Percentiles rank a stretch among this genome's conserved stretches.
phyloP scores from a whole-genome alignment of 2,888 invertebrate species.

The Panorpa germanica region DNA sequence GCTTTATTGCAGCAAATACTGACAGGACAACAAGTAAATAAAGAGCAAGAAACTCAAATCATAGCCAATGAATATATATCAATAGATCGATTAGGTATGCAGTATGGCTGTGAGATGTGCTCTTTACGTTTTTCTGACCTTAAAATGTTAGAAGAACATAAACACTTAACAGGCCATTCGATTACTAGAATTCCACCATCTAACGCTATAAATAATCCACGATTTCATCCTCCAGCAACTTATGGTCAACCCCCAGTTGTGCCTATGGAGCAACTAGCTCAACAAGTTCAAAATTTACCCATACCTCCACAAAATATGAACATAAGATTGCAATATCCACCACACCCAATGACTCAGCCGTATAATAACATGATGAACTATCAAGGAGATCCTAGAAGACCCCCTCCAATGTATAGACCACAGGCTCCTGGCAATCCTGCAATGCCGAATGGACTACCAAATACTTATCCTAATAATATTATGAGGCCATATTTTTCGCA shows the following conservation, averaged over 20 bases:
- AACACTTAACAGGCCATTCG: conserved; percentile 15
- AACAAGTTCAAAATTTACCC: conserved; percentile 19
- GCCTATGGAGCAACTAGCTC: conserved; percentile 27
- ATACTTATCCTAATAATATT: not conserved
- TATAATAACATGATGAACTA: no score
- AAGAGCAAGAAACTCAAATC: no score
- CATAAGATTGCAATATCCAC: no score
- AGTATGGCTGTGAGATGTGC: conserved; percentile 22
- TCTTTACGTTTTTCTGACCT: conserved; percentile 20
- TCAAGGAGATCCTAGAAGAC: no score
- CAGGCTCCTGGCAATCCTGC: conserved; percentile 9
- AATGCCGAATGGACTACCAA: conserved; percentile 12
- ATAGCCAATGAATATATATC: conserved; percentile 45
- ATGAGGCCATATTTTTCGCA: no score
- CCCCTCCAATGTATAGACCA: not conserved
- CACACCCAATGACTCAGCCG: no score
- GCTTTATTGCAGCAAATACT: no score
- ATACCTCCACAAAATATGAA: conserved; percentile 7
- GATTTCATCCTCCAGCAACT: conserved; percentile 14
- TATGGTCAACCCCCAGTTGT: conserved; percentile 19
- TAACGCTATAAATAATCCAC: conserved; percentile 7
- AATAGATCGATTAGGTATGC: conserved; percentile 26
- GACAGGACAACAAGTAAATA: no score
- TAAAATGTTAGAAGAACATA: conserved; percentile 17
- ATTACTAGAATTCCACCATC: no score